A percentile compares a stretch with the other conserved stretches of the same genome.
These are phyloP conservation scores for Paramormyrops hopkinsi DNA, from an alignment of 2,797 vertebrate genomes.

Conservation along the genomic window DNA sequence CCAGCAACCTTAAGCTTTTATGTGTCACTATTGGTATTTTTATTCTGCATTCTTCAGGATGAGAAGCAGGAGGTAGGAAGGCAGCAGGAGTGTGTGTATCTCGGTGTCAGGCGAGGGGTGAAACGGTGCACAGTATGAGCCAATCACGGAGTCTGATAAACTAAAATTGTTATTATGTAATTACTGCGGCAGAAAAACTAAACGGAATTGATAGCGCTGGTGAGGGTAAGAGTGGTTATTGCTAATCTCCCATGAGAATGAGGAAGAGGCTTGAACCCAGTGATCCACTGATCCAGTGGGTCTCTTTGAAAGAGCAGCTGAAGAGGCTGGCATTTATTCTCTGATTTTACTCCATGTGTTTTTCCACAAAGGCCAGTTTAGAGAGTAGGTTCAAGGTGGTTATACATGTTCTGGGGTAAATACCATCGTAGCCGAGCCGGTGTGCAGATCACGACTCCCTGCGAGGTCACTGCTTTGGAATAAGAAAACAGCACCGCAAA, in stretches of 20 bases:
- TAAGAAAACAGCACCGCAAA: not conserved
- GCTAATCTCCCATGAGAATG: slow-evolving; percentile 1
- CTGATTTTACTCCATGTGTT: not conserved
- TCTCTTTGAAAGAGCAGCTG: not conserved
- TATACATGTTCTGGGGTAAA: not conserved
- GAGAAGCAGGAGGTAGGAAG: not conserved
- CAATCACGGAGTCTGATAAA: not conserved
- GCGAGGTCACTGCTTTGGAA: not conserved
- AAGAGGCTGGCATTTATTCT: not conserved
- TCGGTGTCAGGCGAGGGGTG: not conserved
- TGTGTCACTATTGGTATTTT: not conserved
- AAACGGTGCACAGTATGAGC: not conserved
- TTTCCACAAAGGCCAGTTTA: not conserved
- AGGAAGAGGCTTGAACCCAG: not conserved
- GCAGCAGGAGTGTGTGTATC: not conserved
- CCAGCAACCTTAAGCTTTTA: not conserved
- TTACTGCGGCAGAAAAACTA: not conserved
- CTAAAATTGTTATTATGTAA: slow-evolving; percentile 4
- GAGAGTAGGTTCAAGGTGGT: not conserved
- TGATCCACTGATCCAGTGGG: slow-evolving; percentile 6
- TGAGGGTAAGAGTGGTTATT: not conserved
- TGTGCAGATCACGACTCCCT: not conserved
- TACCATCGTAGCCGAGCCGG: not conserved
- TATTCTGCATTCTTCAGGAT: slow-evolving; percentile 8
- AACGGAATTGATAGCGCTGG: not conserved